These are phyloP conservation scores for Rhinophrynus dorsalis DNA, from an alignment of 2,797 vertebrate species.

Conservation along the genomic window DNA sequence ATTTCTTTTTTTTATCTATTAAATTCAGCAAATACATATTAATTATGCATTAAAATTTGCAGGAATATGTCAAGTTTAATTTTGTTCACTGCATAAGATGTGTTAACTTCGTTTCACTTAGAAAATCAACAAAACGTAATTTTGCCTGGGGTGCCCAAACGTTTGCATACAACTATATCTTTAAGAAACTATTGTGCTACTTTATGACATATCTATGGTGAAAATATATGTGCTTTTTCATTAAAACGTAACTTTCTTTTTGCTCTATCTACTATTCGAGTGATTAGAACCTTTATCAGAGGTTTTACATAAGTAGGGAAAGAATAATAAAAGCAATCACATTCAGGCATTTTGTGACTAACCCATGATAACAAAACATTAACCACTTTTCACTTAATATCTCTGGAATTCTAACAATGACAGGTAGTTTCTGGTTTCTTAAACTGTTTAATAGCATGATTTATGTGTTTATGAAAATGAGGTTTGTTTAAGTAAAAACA, in stretches of 20 bases:
- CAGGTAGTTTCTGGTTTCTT: constrained; percentile 39
- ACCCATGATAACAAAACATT: constrained; percentile 34
- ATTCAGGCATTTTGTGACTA: constrained; percentile 32
- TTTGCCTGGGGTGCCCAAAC: no score
- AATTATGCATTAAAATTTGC: no score
- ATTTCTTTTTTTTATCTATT: no score
- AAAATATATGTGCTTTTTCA: not conserved
- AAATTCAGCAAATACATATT: no score
- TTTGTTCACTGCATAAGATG: no score
- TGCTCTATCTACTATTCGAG: not conserved
- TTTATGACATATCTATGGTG: not conserved
- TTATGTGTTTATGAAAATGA: constrained; percentile 17
- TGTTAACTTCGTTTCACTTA: no score
- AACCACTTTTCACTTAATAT: constrained; percentile 30
- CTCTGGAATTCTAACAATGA: constrained; percentile 42
- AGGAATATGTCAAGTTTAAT: no score
- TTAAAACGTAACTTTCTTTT: not conserved
- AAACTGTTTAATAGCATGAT: constrained; percentile 38
- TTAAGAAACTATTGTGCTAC: no score
- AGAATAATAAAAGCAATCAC: constrained; percentile 1
- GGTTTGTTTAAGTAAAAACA: constrained; percentile 30
- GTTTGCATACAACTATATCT: no score
- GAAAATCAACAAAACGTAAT: no score
- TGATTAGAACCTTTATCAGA: not conserved
- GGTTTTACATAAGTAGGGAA: constrained; percentile 7